Base-by-base conservation (phyloP, 2,113 vertebrate genomes). In the Trichomycterus rosablanca region DNA sequence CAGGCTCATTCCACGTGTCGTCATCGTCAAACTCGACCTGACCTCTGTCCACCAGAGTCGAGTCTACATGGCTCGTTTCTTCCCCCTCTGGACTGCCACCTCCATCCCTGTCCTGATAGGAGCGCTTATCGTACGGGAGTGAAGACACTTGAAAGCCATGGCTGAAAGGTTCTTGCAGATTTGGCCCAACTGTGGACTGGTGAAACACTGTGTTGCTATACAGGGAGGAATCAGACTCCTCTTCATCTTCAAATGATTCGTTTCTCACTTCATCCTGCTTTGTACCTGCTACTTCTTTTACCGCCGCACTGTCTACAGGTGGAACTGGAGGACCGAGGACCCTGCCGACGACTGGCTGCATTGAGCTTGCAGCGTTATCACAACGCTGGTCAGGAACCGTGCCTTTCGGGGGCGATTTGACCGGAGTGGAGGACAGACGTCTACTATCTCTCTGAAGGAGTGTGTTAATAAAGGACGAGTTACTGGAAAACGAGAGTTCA, bases 401-500 rank as follows among this genome's bases (percentile, higher is more conserved):
- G 8, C 30, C 28, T 20, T 59, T 75, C 32, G 67, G 75, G 18
- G 63, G 62, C 0, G 80, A 72, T 80, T 97, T 97, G 58, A 97
- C 81, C 24, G 95, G 95, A 1, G 95, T 98, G 67, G 95, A 98
- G 63, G 93, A 97, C 55, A 96, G 88, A 32, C 89, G 87, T 14
- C 70, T 72, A 11, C 22, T n/a, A 26, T 59, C 54, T 57, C 43
- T 34, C 2, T 23, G 48, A 39, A 72, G 60, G 3, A 72, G 72
- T 2, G 52, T 66, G 14, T 20, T 62, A 61, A 98, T 86, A 76
- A 98, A 95, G 0, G 95, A 98, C 9, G 95, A 97, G 85, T 92
- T 97, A 55, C 93, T 97, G 5, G 95, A 95, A 84, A 98, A 96
- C 55, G 95, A 98, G 23, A 95, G 82, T 81, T 98, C 95, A 72